Conservation (phyloP, 1,140 invertebrate species). For the Trichomalopsis sarcophagae region DNA sequence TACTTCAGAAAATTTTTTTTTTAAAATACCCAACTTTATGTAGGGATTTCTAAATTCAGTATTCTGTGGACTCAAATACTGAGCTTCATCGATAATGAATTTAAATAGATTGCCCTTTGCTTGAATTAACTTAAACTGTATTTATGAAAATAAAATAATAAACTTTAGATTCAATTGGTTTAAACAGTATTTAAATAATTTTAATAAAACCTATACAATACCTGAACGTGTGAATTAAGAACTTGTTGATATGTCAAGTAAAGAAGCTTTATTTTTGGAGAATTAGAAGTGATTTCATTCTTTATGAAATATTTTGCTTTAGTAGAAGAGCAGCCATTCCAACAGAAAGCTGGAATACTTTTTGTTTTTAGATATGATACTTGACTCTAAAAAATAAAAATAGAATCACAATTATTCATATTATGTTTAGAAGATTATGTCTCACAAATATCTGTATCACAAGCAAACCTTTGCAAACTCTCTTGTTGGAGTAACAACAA, state of each 20-base stretch:
- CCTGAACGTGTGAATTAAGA: not conserved
- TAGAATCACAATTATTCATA: not conserved
- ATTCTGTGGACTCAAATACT: not conserved
- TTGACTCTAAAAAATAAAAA: not conserved
- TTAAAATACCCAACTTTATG: not conserved
- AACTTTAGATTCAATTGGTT: not conserved
- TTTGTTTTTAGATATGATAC: not conserved
- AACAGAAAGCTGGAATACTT: not conserved
- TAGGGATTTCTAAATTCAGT: not conserved
- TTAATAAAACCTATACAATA: not conserved
- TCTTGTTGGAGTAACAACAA: not conserved
- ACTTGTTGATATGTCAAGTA: not conserved
- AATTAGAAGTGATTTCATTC: not conserved
- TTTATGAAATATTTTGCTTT: not conserved
- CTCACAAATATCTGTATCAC: not conserved
- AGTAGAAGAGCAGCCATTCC: not conserved
- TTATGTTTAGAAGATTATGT: not conserved
- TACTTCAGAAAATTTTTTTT: not conserved
- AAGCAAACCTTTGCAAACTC: not conserved
- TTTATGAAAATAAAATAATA: not conserved
- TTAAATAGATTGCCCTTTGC: not conserved
- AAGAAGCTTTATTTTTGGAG: not conserved
- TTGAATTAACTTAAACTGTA: not conserved
- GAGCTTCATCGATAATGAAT: not conserved
- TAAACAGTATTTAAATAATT: not conserved